These are phyloP conservation scores for Oriolus oriolus DNA, from an alignment of 2,113 vertebrate genomes.

Conservation along the genomic window DNA sequence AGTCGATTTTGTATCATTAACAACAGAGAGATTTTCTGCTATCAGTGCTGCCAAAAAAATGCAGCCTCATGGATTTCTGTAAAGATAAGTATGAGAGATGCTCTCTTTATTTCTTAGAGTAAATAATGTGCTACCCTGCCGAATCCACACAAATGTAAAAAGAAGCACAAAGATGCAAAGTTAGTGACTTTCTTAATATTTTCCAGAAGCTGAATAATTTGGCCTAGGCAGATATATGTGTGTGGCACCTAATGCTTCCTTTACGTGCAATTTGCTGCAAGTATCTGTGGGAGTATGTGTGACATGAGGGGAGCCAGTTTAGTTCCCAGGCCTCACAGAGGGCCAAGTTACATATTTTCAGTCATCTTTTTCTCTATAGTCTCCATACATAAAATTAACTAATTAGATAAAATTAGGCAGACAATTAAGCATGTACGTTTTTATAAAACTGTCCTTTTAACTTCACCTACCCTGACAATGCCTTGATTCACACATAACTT, in stretches of 20 bases:
- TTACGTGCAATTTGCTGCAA: not conserved
- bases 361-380: not conserved
- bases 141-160: not conserved
- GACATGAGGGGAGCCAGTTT: not conserved
- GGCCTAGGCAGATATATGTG: not conserved
- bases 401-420: not conserved
- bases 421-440: not conserved
- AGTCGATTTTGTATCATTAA: conserved; percentile 22
- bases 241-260: not conserved
- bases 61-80: conserved; percentile 12
- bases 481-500: not conserved
- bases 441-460: not conserved
- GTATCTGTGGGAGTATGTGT: not conserved
- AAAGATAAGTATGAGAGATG: not conserved
- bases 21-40: conserved; percentile 25
- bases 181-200: not conserved
- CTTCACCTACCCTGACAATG: not conserved
- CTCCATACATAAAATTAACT: not conserved
- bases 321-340: not conserved
- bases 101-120: not conserved
- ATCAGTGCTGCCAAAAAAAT: conserved; percentile 12
- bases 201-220: not conserved
- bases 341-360: not conserved
- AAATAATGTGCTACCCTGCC: not conserved
- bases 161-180: not conserved